Conservation (phyloP, 1,140 invertebrate genomes). For the Tyrophagus putrescentiae region DNA sequence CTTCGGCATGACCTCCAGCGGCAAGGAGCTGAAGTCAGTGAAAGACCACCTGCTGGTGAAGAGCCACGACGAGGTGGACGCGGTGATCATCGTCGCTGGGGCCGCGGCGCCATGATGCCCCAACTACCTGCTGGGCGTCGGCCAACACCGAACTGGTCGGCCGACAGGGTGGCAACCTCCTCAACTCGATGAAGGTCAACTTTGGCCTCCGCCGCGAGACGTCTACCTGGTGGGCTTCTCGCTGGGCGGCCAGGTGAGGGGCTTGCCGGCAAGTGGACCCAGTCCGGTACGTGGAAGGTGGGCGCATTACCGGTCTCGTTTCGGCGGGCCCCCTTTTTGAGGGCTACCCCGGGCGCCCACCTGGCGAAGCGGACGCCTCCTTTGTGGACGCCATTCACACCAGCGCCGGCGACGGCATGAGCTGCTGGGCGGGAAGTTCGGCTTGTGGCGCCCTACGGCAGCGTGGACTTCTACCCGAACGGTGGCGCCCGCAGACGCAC, state of each 20-base stretch:
- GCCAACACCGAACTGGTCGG: constrained; percentile 34
- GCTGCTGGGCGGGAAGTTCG: constrained; percentile 39
- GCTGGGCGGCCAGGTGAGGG: constrained; percentile 47
- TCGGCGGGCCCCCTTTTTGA: constrained; percentile 50
- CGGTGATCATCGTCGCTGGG: constrained; percentile 34
- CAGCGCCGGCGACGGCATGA: constrained; percentile 33
- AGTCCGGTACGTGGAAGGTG: constrained; percentile 28
- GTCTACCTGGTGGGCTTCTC: constrained; percentile 46
- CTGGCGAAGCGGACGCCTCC: constrained; percentile 46
- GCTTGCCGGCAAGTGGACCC: constrained; percentile 34
- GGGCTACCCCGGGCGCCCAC: constrained; percentile 20
- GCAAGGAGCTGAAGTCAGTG: constrained; percentile 26
- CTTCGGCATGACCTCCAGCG: constrained; percentile 29
- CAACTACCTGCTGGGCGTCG: constrained; percentile 29
- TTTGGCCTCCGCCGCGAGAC: constrained; percentile 17
- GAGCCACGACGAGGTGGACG: constrained; percentile 27
- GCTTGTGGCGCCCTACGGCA: constrained; percentile 67
- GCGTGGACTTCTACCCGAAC: constrained; percentile 66
- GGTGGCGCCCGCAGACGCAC: constrained; percentile 33
- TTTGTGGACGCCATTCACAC: constrained; percentile 60
- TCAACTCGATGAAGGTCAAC: constrained; percentile 23
- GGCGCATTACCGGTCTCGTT: constrained; percentile 48
- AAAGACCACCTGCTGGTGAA: constrained; percentile 16
- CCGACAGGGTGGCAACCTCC: constrained; percentile 29
- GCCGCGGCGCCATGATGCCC: constrained; percentile 30